Base-by-base conservation (phyloP, 2,888 invertebrate species). In the Mellilla xanthometata region DNA sequence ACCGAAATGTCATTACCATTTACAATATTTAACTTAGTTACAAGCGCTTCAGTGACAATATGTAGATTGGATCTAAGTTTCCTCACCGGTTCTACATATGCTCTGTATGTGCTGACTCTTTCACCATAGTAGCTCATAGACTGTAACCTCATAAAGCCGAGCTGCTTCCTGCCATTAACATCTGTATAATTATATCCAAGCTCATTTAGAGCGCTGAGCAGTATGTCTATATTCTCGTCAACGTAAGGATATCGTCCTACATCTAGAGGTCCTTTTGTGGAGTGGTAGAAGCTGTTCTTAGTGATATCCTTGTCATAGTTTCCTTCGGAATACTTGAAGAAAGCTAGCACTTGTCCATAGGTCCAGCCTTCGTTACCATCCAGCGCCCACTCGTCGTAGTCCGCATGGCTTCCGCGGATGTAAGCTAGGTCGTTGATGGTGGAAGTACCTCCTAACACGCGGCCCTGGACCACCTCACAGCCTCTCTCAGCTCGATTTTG, bases 291-390 rank as follows among this genome's bases (percentile, higher is more conserved):
- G 56, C 78, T 83, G 52, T 88, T 85, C 58, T 81, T 87, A 11
- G 72, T 73, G 47, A 89, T 83, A 42, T 88, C 89, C 52, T 80
- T 86, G 49, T 89, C 87, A 34, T 86, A 88, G 58, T 88, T 89
- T 49, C 87, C 86, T 70, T 89, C 89, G 1, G 89, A 89, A 51
- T 89, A 84, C 58, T 88, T 89, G 58, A 87, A 89, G 61, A 76
- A 89, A 7, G 86, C 85, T 1, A 89, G 66, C 2, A 89, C 64
- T 57, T 86, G 72, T 2, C 58, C 74, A 52, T 71, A 89, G 40
- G 76, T 76, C 89, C 89, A 89, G 8, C 83, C 89, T 2, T 85
- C 79, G 43, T 88, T 88, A 1, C 87, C 89, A 29, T 65, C 70
- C 7, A 81, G 63, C 2, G 83, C 78, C 89, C 89, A 89, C 54